A percentile compares a stretch with the other conserved stretches of the same genome.
These are phyloP conservation scores for Pocillopora meandrina DNA, from an alignment of 92 coral and sea anemone genomes.

Conservation along the genomic window DNA sequence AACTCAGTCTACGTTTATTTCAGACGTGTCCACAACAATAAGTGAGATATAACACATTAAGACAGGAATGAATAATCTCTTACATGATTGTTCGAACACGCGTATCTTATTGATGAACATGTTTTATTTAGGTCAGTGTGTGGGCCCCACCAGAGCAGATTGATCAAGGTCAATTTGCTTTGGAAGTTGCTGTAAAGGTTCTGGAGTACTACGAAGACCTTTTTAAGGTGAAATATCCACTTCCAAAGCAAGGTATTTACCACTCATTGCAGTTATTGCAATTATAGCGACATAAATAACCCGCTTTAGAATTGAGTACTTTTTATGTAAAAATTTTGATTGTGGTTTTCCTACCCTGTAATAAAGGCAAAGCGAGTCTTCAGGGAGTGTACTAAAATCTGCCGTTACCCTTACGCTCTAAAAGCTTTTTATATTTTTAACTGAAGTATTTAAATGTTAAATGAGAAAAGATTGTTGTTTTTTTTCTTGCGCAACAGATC, in stretches of 20 bases:
- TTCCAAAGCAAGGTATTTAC: conserved; percentile 80
- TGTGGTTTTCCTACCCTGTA: not conserved
- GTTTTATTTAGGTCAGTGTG: conserved; percentile 71
- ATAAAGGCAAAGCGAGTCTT: not conserved
- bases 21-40: too few relatives aligned
- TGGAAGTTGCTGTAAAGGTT: conserved; percentile 67
- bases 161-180: conserved; percentile 64
- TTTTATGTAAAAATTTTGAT: too few relatives aligned
- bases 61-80: too few relatives aligned
- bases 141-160: conserved; percentile 93
- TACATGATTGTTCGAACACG: too few relatives aligned
- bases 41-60: too few relatives aligned
- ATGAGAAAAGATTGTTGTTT: not conserved
- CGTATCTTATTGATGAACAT: not conserved
- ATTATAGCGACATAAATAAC: too few relatives aligned
- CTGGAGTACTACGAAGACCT: conserved; percentile 70
- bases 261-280: not conserved
- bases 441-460: not conserved
- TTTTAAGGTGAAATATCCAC: conserved; percentile 75
- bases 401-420: not conserved
- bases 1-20: not conserved
- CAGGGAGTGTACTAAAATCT: not conserved
- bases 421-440: not conserved
- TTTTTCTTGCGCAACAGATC: conserved; percentile 52
- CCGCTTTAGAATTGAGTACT: too few relatives aligned